Evolutionary conservation across 1,140 invertebrate species (phyloP).

Genomic region (Archegozetes longisetosus): DNA sequence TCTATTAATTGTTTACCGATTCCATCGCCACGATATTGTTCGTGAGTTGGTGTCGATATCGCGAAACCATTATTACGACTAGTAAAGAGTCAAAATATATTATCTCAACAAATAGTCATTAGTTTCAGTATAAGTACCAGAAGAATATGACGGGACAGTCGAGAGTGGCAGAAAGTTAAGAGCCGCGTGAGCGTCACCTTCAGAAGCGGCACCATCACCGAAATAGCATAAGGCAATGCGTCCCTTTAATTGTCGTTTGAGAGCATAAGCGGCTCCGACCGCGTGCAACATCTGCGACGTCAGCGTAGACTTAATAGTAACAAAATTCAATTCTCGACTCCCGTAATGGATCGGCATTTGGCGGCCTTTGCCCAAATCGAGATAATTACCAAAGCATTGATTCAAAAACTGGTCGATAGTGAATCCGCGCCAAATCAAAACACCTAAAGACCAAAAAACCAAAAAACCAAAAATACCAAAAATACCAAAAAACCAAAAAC

Average conservation of each 20-base stretch:
- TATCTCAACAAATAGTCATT: neutral
- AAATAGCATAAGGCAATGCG: slow-evolving; percentile 85
- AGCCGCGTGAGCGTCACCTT: slow-evolving; percentile 93
- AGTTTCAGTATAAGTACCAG: neutral
- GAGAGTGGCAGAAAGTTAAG: slow-evolving; percentile 96
- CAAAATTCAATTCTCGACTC: slow-evolving; percentile 62
- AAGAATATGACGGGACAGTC: slow-evolving; percentile 79
- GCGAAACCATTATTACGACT: slow-evolving; percentile 92
- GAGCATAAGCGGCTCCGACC: slow-evolving; percentile 78
- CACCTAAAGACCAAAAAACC: slow-evolving; percentile 40
- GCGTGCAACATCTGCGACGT: slow-evolving; percentile 94
- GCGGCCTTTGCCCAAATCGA: slow-evolving; percentile 70
- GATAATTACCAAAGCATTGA: slow-evolving; percentile 87
- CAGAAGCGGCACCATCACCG: slow-evolving; percentile 93
- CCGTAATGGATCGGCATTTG: slow-evolving; percentile 96
- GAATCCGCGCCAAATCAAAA: slow-evolving; percentile 79
- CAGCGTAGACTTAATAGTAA: slow-evolving; percentile 86
- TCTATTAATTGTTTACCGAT: slow-evolving; percentile 28
- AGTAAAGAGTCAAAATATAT: slow-evolving; percentile 31
- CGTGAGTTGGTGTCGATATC: slow-evolving; percentile 80
- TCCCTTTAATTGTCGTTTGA: slow-evolving; percentile 52
- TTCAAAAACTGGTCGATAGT: slow-evolving; percentile 68
- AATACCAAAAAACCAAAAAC: too few species aligned
- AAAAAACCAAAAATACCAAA: too few species aligned
- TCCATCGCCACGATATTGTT: slow-evolving; percentile 78